Percentiles rank a stretch among this genome's conserved stretches.
Conservation (phyloP, 2,113 vertebrate species). For the Paralichthys olivaceus region DNA sequence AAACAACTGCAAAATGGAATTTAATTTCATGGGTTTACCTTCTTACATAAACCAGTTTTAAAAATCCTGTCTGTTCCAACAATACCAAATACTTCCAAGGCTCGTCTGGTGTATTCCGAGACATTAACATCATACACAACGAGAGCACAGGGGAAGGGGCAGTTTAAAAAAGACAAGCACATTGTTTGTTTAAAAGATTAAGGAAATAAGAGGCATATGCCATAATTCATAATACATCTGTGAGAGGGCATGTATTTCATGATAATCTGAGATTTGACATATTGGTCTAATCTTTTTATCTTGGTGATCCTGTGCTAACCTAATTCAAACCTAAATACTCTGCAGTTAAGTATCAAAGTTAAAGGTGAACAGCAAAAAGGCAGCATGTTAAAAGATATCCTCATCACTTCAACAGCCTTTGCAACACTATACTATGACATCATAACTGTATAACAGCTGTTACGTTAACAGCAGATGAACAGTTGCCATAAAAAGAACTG, state of each 20-base stretch:
- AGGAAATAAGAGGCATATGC: background rate
- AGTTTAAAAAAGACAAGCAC: background rate
- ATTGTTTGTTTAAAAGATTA: background rate
- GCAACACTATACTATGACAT: too few species aligned
- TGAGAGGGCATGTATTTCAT: slow-evolving; percentile 25
- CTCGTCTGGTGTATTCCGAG: background rate
- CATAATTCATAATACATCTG: slow-evolving; percentile 9
- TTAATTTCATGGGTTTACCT: slow-evolving; percentile 33
- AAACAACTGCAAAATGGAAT: slow-evolving; percentile 22
- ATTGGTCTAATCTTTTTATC: slow-evolving; percentile 24
- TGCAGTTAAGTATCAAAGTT: background rate
- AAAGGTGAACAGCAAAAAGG: slow-evolving; percentile 2
- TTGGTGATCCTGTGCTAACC: background rate
- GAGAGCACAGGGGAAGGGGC: background rate
- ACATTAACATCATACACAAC: background rate
- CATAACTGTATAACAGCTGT: background rate
- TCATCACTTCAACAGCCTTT: too few species aligned
- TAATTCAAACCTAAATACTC: slow-evolving; percentile 14
- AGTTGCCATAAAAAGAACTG: slow-evolving; percentile 18
- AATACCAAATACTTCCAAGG: background rate
- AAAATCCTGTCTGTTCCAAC: background rate
- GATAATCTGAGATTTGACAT: slow-evolving; percentile 23
- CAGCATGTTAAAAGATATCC: background rate
- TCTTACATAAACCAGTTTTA: slow-evolving; percentile 45
- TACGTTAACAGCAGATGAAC: slow-evolving; percentile 24